Percentiles rank a stretch among this genome's conserved stretches.
Evolutionary conservation across 2,888 invertebrate species (phyloP).

Genomic region (Drosophila borealis): DNA sequence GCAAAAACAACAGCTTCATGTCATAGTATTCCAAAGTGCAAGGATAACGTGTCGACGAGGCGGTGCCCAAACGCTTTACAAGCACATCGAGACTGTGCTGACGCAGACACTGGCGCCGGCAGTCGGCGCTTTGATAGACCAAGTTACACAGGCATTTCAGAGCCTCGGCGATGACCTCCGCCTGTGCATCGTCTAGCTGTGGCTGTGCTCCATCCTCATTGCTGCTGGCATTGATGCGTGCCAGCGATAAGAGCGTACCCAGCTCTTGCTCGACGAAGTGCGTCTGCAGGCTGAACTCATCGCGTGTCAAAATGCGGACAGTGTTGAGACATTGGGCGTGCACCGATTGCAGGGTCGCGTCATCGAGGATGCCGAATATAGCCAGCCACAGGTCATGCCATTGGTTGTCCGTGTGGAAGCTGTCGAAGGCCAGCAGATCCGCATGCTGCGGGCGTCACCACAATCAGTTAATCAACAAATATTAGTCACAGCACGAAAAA

Average conservation of each 20-base stretch:
- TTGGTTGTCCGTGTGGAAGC: conserved; percentile 81
- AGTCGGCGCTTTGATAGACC: conserved; percentile 90
- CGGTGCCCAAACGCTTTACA: conserved; percentile 88
- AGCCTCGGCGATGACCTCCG: conserved; percentile 89
- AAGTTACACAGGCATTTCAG: conserved; percentile 96
- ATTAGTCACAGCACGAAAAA: conserved; percentile 12
- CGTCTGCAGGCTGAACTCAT: conserved; percentile 89
- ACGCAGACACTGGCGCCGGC: conserved; percentile 87
- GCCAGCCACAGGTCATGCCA: conserved; percentile 84
- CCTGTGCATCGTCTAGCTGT: conserved; percentile 41
- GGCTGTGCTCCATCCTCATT: conserved; percentile 35
- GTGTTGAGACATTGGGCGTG: conserved; percentile 82
- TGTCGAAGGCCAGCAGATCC: conserved; percentile 81
- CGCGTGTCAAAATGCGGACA: conserved; percentile 88
- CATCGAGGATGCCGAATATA: conserved; percentile 82
- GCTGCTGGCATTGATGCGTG: conserved; percentile 85
- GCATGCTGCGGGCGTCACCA: conserved; percentile 72
- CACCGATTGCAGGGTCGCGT: conserved; percentile 61
- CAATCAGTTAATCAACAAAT: conserved; percentile 9
- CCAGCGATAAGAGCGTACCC: conserved; percentile 88
- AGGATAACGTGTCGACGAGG: conserved; percentile 82
- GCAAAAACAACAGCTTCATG: conserved; percentile 94
- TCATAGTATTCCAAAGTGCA: conserved; percentile 91
- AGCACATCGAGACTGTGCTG: conserved; percentile 90
- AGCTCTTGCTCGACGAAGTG: conserved; percentile 90